Evolutionary conservation across 2,888 invertebrate species (phyloP), one percentile per base, ranked within the genome.

Genomic region (Phanerotoma sp.): DNA sequence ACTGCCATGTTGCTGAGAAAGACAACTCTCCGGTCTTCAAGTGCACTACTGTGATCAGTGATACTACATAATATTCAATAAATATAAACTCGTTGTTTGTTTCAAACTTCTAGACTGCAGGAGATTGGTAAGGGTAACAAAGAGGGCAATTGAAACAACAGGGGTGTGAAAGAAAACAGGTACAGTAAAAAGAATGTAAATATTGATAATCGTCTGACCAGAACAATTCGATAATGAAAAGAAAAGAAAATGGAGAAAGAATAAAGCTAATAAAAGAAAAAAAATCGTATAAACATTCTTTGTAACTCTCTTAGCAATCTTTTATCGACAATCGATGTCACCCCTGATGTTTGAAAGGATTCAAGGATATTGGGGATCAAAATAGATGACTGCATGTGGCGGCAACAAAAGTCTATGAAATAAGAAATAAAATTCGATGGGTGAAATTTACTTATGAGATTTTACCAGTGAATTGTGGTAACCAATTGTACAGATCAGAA

Each of bases 1-100:
- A 69, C 67, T 74, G 75, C 76, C 76, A 75, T 70, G 68, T 69
- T 63, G 64, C 66, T 13, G 45, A n/a, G 49, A 41, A 54, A 59
- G 71, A 74, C 73, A 66, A 72, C 71, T 67, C 73, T 73, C 66
- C 62, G 64, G n/a, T n/a, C 40, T 69, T 74, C 68, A 67, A 76
- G 76, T 66, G 73, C 73, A 68, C 76, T 75, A 75, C 74, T 70
- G 62, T 70, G 73, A 77, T 76, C 75, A 73, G 73, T 73, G 75
- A 77, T 76, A 75, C 72, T 67, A 71, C 71, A 71, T 72, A 40
- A 56, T 40, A 61, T 62, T 68, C 65, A 69, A 68, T 70, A 65
- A 69, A 67, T 67, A 68, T 40, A 38, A n/a, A 32, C n/a, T 28
- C 16, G 33, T 35, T 54, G 50, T 15, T 30, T 32, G 50, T 18